These are phyloP conservation scores for Callaeas wilsoni DNA, from an alignment of 2,113 vertebrate genomes.

Conservation along the genomic window DNA sequence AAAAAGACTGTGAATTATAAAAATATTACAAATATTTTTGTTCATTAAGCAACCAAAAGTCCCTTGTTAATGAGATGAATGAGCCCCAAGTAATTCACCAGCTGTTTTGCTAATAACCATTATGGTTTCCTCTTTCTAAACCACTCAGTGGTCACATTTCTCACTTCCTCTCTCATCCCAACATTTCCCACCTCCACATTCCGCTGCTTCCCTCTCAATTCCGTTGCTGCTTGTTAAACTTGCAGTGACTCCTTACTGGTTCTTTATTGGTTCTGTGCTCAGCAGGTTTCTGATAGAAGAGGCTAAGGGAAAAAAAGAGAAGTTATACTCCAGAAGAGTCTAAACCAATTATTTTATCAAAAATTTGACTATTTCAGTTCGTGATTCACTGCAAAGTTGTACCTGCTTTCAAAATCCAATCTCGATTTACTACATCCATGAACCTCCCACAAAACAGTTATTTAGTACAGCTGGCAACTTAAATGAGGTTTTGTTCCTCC, in stretches of 20 bases:
- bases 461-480: background rate
- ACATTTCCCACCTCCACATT: background rate
- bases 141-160: background rate
- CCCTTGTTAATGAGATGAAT: background rate
- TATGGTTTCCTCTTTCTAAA: background rate
- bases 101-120: background rate
- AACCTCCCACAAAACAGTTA: background rate
- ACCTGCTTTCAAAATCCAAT: background rate
- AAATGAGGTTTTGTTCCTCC: background rate
- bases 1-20: background rate
- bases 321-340: background rate
- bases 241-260: background rate
- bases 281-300: background rate
- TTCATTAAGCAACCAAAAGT: background rate
- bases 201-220: background rate
- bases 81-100: background rate
- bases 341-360: background rate
- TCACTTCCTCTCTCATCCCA: background rate
- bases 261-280: background rate
- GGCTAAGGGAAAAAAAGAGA: background rate
- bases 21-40: background rate
- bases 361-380: background rate
- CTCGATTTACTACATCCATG: background rate
- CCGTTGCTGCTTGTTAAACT: background rate
- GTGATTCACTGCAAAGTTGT: background rate